Evolutionary conservation across 2,888 invertebrate genomes (phyloP).

Genomic region (Lacanobia wlatinum): DNA sequence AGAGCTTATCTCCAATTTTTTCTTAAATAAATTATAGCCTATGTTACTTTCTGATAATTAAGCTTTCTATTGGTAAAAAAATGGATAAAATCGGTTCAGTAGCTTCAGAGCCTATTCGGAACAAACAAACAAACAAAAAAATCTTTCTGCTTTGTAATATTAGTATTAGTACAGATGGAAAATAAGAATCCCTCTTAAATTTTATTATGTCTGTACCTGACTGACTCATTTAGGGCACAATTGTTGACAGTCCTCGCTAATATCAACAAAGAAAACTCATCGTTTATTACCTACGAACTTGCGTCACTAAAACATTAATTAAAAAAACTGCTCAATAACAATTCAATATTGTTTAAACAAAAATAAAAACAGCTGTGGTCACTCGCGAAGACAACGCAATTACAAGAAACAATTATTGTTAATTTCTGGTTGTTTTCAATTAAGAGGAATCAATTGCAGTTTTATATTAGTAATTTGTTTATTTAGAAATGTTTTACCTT

Average conservation of each 20-base stretch:
- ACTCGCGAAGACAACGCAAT: background rate
- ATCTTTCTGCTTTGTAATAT: too few relatives aligned
- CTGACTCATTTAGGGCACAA: constrained; percentile 36
- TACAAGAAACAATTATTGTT: constrained; percentile 32
- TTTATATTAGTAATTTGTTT: constrained; percentile 37
- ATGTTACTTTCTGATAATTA: too few relatives aligned
- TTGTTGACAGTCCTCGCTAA: constrained; percentile 17
- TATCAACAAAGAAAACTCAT: constrained; percentile 19
- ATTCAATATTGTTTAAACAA: background rate
- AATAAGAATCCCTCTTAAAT: background rate
- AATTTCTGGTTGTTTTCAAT: constrained; percentile 8
- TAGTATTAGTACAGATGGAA: too few relatives aligned
- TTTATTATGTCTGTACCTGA: background rate
- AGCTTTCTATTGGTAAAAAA: too few relatives aligned
- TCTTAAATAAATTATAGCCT: too few relatives aligned
- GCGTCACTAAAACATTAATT: constrained; percentile 13
- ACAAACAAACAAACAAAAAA: too few relatives aligned
- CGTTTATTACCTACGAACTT: background rate
- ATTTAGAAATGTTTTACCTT: constrained; percentile 32
- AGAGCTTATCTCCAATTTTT: too few relatives aligned
- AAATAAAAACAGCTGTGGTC: constrained; percentile 12
- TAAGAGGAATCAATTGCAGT: constrained; percentile 28
- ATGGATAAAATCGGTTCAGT: too few relatives aligned
- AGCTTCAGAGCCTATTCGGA: too few relatives aligned
- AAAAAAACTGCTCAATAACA: background rate